Evolutionary conservation across 1,140 invertebrate genomes (phyloP), one percentile per base, ranked within the genome.

Genomic region (Bathynomus jamesi): DNA sequence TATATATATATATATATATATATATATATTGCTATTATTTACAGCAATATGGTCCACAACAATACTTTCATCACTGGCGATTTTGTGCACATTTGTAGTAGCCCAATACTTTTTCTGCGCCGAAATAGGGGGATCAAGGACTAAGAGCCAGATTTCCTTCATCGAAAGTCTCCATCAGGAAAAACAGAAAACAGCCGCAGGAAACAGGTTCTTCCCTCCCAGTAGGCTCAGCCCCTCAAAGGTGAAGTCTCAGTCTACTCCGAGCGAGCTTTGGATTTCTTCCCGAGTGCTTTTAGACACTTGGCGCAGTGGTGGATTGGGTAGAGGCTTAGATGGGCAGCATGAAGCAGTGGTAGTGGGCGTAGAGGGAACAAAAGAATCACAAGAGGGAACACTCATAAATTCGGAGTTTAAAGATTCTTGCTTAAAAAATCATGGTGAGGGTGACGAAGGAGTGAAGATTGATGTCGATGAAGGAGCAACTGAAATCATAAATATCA

Each of bases 1-100:
- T 53, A 53, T 53, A 53, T 53, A 53, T 40, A 53, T 53, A 53
- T 53, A 53, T 53, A 53, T 53, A 53, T 53, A 53, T 53, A 53
- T 53, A 53, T 53, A 53, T 53, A 53, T 53, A 53, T 53, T 17
- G 13, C 13, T 53, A 40, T 53, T 1, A 17, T 2, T 53, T 53
- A 17, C 40, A 53, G 40, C 40, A 17, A 53, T 53, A 53, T 17
- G 13, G 13, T 11, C 40, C 1, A 17, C 40, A 5, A 53, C 40
- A 11, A 53, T 53, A 11, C 13, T 53, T 17, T 53, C 40, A 17
- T 53, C 40, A 21, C 13, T 53, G 2, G 40, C 21, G 5, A 11
- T 53, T 21, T 1, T 53, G 40, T 17, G 13, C 13, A 53, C 40
- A 1, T 53, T 53, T 53, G 40, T 11, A 3, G 40, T 53, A 17